phyloP scores from a whole-genome alignment of 2,113 vertebrate genomes.

The Pygoscelis adeliae region DNA sequence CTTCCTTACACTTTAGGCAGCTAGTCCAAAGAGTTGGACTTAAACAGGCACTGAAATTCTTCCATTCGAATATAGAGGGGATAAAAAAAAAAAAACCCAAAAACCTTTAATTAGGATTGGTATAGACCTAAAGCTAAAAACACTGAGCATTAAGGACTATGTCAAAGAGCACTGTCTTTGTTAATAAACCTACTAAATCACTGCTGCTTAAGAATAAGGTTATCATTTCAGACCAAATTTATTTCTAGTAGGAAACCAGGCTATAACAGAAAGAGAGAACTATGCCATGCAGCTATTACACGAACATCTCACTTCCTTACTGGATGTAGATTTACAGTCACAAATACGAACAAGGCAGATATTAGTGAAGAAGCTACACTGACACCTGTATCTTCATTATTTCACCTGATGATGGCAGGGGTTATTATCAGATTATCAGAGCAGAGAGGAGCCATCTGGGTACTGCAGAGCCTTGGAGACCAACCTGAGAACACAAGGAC shows the following conservation, averaged over 20 bases:
- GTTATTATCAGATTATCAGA: constrained; percentile 70
- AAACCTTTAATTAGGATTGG: neutral
- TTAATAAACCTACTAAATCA: neutral
- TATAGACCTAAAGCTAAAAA: neutral
- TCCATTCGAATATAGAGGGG: neutral
- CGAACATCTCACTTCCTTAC: neutral
- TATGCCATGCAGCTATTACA: neutral
- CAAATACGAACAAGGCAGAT: constrained; percentile 24
- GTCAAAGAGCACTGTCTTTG: neutral
- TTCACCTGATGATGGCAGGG: constrained; percentile 72
- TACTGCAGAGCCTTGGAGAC: constrained; percentile 8
- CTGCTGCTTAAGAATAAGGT: neutral
- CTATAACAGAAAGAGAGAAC: neutral
- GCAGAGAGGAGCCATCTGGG: constrained; percentile 74
- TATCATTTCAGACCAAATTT: neutral
- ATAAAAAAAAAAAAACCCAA: no score
- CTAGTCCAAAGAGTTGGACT: neutral
- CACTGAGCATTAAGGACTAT: neutral
- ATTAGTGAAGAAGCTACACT: constrained; percentile 40
- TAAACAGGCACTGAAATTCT: neutral
- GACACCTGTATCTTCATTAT: constrained; percentile 69
- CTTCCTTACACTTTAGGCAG: neutral
- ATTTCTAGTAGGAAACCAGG: neutral
- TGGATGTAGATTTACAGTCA: neutral
- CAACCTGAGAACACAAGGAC: constrained; percentile 64